phyloP scores from a whole-genome alignment of 1,140 invertebrate genomes.

The Eciton burchellii region DNA sequence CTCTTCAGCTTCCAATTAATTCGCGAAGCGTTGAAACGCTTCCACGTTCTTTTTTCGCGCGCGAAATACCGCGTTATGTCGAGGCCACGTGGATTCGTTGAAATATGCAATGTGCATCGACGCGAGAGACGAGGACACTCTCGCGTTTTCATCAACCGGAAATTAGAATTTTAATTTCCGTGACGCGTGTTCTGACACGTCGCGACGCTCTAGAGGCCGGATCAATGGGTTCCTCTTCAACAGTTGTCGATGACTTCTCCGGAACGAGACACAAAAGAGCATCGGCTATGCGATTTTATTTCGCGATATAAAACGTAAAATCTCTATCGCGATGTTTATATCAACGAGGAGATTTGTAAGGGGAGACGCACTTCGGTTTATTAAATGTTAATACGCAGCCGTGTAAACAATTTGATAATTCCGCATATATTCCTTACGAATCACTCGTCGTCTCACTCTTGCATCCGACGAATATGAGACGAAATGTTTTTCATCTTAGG shows the following conservation, averaged over 20 bases:
- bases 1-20: slow-evolving; percentile 29
- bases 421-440: background rate
- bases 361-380: too few species aligned
- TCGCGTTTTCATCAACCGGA: slow-evolving; percentile 52
- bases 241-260: background rate
- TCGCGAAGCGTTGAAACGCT: slow-evolving; percentile 49
- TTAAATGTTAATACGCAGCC: too few species aligned
- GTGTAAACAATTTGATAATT: background rate
- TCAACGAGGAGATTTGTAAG: too few species aligned
- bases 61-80: slow-evolving; percentile 26
- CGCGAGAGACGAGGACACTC: slow-evolving; percentile 21
- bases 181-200: background rate
- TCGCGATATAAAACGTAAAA: too few species aligned
- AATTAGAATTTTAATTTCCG: slow-evolving; percentile 57
- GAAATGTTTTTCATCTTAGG: slow-evolving; percentile 36
- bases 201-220: background rate
- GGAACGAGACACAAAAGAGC: too few species aligned
- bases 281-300: too few species aligned
- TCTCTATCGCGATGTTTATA: too few species aligned
- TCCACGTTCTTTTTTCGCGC: slow-evolving; percentile 5
- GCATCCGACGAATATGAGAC: slow-evolving; percentile 8
- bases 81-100: background rate
- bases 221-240: background rate
- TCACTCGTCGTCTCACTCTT: slow-evolving; percentile 64
- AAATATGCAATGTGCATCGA: slow-evolving; percentile 46